These are phyloP conservation scores for Hirtodrosophila histrioides DNA, from an alignment of 2,888 invertebrate species.

Conservation along the genomic window DNA sequence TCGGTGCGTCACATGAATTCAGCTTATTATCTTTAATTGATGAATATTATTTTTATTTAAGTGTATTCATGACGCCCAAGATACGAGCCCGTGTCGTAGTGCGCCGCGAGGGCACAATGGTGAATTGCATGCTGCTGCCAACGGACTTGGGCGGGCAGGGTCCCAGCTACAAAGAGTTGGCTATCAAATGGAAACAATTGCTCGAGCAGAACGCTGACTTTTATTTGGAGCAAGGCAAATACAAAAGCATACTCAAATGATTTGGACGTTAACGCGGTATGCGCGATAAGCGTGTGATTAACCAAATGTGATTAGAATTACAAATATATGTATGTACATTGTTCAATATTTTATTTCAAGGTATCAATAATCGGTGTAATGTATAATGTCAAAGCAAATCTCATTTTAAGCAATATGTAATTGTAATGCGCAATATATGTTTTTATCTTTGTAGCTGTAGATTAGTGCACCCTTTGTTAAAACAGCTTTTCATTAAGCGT, in stretches of 20 bases:
- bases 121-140: conserved; percentile 77
- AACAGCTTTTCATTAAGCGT: not conserved
- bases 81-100: conserved; percentile 82
- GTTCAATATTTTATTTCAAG: not conserved
- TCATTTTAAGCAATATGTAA: conserved; percentile 1
- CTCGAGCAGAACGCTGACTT: conserved; percentile 80
- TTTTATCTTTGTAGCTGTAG: conserved; percentile 8
- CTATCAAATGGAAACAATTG: conserved; percentile 81
- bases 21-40: conserved; percentile 2
- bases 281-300: conserved; percentile 66
- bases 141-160: conserved; percentile 82
- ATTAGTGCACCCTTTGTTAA: conserved; percentile 1
- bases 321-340: conserved; percentile 4
- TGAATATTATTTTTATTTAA: conserved; percentile 25
- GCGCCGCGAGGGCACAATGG: conserved; percentile 68
- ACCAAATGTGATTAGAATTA: conserved; percentile 54
- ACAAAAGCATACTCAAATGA: conserved; percentile 74
- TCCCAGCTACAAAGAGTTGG: conserved; percentile 77
- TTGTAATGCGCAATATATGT: conserved; percentile 4
- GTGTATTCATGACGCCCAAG: conserved; percentile 83
- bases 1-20: conserved; percentile 30
- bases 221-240: conserved; percentile 81
- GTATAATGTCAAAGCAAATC: conserved; percentile 1
- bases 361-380: conserved; percentile 14
- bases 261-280: conserved; percentile 23